These are phyloP conservation scores for Hyposoter dolosus DNA, from an alignment of 2,888 invertebrate species.

Conservation along the genomic window DNA sequence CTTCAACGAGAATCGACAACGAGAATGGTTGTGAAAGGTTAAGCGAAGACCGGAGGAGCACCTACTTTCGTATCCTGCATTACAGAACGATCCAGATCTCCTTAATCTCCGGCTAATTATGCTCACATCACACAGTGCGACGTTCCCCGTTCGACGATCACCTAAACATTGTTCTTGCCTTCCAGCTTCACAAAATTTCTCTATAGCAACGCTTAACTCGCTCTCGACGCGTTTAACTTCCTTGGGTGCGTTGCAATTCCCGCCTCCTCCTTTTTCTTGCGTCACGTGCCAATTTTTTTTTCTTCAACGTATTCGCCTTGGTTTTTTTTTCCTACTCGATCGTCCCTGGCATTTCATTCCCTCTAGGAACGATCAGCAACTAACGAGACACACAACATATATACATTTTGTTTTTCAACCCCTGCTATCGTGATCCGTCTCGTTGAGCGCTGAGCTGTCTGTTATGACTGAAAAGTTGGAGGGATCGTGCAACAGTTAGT, in stretches of 20 bases:
- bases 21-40: neutral
- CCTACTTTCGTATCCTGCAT: neutral
- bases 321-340: too few relatives aligned
- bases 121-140: too few relatives aligned
- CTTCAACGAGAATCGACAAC: neutral
- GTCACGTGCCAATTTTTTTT: too few relatives aligned
- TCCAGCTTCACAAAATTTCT: too few relatives aligned
- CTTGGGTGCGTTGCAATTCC: too few relatives aligned
- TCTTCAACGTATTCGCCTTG: too few relatives aligned
- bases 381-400: neutral
- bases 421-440: slow-evolving; percentile 5
- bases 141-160: too few relatives aligned
- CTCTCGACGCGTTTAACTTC: too few relatives aligned
- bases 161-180: too few relatives aligned
- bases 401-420: slow-evolving; percentile 5
- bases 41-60: neutral
- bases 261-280: too few relatives aligned
- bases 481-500: slow-evolving; percentile 40
- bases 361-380: slow-evolving; percentile 6
- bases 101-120: neutral
- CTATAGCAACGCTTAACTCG: too few relatives aligned
- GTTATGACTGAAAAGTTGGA: slow-evolving; percentile 39
- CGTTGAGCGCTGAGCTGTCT: slow-evolving; percentile 28
- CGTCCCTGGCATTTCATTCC: neutral
- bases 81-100: neutral